phyloP scores from a whole-genome alignment of 2,113 vertebrate species.

The Paedocypris sp. region DNA sequence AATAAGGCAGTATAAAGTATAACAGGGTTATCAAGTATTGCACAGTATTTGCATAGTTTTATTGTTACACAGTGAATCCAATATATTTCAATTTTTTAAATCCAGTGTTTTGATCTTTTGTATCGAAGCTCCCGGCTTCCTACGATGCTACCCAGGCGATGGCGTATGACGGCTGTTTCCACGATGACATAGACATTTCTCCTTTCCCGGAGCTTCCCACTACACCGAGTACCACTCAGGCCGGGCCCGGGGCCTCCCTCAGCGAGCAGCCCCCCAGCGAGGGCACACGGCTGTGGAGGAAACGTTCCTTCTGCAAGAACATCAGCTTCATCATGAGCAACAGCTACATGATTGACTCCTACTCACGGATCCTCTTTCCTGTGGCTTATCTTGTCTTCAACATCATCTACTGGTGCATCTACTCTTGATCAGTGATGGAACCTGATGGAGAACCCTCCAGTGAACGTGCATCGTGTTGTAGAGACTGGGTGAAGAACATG shows the following conservation, averaged over 20 bases:
- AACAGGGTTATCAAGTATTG: no score
- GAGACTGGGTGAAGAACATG: no score
- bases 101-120: background rate
- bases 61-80: no score
- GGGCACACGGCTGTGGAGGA: conserved; percentile 59
- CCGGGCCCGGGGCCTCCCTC: conserved; percentile 46
- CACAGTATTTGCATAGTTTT: no score
- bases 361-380: conserved; percentile 81
- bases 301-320: conserved; percentile 60
- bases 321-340: conserved; percentile 78
- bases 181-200: conserved; percentile 62
- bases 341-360: conserved; percentile 83
- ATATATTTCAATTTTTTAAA: no score
- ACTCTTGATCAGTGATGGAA: conserved; percentile 67
- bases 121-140: conserved; percentile 61
- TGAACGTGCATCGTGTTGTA: no score
- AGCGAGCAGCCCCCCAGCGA: conserved; percentile 42
- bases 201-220: conserved; percentile 48
- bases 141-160: conserved; percentile 69
- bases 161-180: conserved; percentile 80
- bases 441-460: no score
- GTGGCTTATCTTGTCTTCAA: conserved; percentile 81
- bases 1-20: no score
- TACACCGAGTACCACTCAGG: conserved; percentile 49
- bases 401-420: conserved; percentile 84